These are phyloP conservation scores for Diuraphis noxia DNA, from an alignment of 1,140 invertebrate genomes.

Conservation along the genomic window DNA sequence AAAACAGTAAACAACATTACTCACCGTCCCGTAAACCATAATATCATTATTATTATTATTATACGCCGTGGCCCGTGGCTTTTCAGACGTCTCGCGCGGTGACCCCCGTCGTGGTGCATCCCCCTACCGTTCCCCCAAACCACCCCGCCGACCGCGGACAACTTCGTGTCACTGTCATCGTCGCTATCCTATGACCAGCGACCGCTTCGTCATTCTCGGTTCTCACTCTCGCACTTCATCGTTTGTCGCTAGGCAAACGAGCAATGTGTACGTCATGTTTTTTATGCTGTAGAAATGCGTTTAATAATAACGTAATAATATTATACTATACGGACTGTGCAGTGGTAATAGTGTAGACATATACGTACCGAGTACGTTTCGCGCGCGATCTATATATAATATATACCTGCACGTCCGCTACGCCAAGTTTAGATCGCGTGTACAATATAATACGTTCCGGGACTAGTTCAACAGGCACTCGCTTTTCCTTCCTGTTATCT, in stretches of 20 bases:
- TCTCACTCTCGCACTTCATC: neutral
- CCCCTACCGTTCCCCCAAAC: neutral
- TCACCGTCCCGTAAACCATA: conserved; percentile 9
- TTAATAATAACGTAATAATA: neutral
- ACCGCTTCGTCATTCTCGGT: neutral
- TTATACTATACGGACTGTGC: neutral
- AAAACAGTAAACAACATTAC: conserved; percentile 18
- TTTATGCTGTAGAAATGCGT: neutral
- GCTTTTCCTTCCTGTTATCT: neutral
- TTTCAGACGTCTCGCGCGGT: neutral
- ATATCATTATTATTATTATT: neutral
- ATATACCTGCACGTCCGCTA: neutral
- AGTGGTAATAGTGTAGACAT: neutral
- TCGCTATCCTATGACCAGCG: neutral
- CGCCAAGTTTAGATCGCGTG: neutral
- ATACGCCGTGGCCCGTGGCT: neutral
- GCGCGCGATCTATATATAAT: neutral
- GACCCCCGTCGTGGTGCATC: neutral
- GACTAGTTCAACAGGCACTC: neutral
- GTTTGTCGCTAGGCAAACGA: neutral
- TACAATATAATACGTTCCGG: neutral
- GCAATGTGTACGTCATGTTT: neutral
- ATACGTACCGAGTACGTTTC: neutral
- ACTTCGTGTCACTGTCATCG: neutral
- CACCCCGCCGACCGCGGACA: neutral